These are phyloP conservation scores for Chouioia cunea DNA, from an alignment of 2,888 invertebrate genomes.

Conservation along the genomic window DNA sequence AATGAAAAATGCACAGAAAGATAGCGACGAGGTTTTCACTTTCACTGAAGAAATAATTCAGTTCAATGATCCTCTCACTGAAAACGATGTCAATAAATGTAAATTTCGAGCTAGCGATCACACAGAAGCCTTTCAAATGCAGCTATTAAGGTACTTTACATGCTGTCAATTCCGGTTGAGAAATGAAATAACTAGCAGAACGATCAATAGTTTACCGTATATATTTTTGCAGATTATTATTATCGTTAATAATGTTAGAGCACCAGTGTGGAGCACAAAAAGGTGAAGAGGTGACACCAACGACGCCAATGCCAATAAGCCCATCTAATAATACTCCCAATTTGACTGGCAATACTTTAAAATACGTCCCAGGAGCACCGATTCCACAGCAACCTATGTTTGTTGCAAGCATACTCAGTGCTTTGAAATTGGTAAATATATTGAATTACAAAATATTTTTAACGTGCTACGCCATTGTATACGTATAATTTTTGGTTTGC, in stretches of 20 bases:
- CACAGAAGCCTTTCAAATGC: constrained; percentile 79
- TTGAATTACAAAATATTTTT: not conserved
- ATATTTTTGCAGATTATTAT: constrained; percentile 71
- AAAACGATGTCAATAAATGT: constrained; percentile 69
- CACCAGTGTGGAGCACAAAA: constrained; percentile 75
- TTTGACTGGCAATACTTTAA: constrained; percentile 67
- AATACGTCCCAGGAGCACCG: constrained; percentile 75
- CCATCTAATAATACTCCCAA: constrained; percentile 59
- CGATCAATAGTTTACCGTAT: not conserved
- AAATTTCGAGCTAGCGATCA: constrained; percentile 74
- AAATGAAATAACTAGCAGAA: not conserved
- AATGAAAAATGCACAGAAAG: constrained; percentile 68
- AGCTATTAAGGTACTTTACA: constrained; percentile 71
- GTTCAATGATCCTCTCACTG: constrained; percentile 76
- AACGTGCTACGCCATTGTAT: not conserved
- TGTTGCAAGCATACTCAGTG: constrained; percentile 81
- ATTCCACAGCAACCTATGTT: constrained; percentile 88
- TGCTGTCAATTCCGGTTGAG: not conserved
- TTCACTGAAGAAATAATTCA: constrained; percentile 82
- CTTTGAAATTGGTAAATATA: constrained; percentile 73
- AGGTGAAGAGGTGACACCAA: constrained; percentile 65
- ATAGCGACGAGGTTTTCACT: constrained; percentile 71
- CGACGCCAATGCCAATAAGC: constrained; percentile 55
- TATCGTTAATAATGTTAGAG: constrained; percentile 82
- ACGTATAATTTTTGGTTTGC: not conserved